A percentile compares a stretch with the other conserved stretches of the same genome.
phyloP scores from a whole-genome alignment of 2,797 vertebrate genomes.

The Chelon auratus region DNA sequence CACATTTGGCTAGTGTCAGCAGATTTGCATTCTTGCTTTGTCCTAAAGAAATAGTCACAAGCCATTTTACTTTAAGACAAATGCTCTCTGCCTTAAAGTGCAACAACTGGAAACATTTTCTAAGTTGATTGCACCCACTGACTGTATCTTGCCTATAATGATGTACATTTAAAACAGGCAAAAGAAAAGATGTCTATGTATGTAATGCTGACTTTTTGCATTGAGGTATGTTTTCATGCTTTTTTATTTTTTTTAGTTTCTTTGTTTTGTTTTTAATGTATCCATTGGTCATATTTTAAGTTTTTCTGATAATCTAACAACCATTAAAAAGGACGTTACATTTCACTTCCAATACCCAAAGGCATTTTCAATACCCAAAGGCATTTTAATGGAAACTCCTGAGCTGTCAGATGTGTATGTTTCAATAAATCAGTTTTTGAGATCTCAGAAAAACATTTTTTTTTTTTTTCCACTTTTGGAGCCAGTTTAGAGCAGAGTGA shows the following conservation, averaged over 20 bases:
- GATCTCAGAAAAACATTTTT: neutral
- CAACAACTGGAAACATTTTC: constrained; percentile 65
- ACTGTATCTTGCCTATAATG: constrained; percentile 31
- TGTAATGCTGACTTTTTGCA: neutral
- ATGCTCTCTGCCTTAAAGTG: constrained; percentile 15
- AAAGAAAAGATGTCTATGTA: neutral
- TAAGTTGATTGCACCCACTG: constrained; percentile 45
- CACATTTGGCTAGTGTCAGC: neutral
- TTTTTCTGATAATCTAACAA: neutral
- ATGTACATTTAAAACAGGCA: constrained; percentile 22
- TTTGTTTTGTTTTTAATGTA: neutral
- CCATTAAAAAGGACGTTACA: neutral
- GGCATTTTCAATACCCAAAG: constrained; percentile 2
- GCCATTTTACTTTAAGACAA: constrained; percentile 22
- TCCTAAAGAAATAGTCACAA: neutral
- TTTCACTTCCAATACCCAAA: neutral
- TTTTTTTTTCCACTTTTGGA: constrained; percentile 42
- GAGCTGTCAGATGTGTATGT: constrained; percentile 10
- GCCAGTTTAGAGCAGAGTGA: constrained; percentile 40
- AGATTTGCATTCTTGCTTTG: neutral
- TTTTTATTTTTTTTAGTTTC: neutral
- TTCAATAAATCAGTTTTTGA: constrained; percentile 37
- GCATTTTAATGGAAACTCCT: constrained; percentile 22
- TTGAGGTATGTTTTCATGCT: neutral
- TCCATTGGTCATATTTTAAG: neutral